A percentile compares a stretch with the other conserved stretches of the same genome.
These are phyloP conservation scores for Alethe castanea DNA, from an alignment of 2,113 vertebrate species.

Conservation along the genomic window DNA sequence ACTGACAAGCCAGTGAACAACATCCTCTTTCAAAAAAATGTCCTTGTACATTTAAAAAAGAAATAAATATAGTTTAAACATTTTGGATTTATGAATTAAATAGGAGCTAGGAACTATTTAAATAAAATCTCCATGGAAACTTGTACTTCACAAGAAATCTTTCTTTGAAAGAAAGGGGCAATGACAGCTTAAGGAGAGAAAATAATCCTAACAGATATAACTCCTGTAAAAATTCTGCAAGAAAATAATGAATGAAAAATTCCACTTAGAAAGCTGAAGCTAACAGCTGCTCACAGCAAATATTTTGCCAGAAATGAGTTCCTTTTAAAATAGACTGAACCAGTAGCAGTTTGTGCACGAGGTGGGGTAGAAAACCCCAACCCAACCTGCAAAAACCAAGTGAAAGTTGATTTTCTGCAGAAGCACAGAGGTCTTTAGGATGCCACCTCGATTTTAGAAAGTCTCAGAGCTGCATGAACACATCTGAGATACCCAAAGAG, in stretches of 20 bases:
- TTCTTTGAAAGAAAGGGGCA: neutral
- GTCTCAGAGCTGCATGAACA: neutral
- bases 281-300: neutral
- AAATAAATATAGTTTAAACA: neutral
- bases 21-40: neutral
- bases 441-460: neutral
- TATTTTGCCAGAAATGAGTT: neutral
- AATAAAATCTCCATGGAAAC: conserved; percentile 38
- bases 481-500: neutral
- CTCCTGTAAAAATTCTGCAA: neutral
- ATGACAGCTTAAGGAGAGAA: neutral
- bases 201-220: neutral
- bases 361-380: neutral
- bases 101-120: neutral
- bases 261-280: neutral
- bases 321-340: neutral
- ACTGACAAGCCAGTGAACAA: conserved; percentile 33
- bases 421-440: neutral
- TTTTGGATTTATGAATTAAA: conserved; percentile 45
- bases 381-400: neutral
- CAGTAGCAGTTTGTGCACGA: neutral
- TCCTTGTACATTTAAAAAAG: neutral
- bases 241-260: neutral
- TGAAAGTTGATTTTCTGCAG: neutral
- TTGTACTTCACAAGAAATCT: conserved; percentile 1